Evolutionary conservation across 2,888 invertebrate genomes (phyloP).

Genomic region (Blomia tropicalis): DNA sequence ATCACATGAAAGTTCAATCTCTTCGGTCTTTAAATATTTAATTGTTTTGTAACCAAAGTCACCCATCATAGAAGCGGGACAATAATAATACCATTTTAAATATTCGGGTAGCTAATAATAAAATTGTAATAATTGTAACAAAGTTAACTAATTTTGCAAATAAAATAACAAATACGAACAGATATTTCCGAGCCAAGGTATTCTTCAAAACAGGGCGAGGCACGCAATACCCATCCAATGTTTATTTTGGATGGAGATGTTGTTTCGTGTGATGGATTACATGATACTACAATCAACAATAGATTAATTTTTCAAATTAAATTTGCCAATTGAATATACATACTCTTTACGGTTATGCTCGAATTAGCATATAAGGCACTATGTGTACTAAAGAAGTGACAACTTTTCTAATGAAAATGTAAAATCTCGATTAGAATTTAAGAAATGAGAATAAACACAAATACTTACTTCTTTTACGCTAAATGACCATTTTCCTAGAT

Average conservation of each 20-base stretch:
- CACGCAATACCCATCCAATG: slow-evolving; percentile 28
- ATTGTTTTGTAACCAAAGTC: slow-evolving; percentile 24
- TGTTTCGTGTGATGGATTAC: slow-evolving; percentile 23
- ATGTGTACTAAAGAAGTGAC: slow-evolving; percentile 27
- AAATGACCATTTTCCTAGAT: slow-evolving; percentile 29
- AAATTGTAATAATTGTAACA: slow-evolving; percentile 4
- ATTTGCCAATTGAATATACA: background rate
- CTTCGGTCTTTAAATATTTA: slow-evolving; percentile 24
- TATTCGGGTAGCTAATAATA: slow-evolving; percentile 26
- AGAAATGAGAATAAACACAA: background rate
- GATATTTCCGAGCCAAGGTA: slow-evolving; percentile 28
- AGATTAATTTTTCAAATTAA: background rate
- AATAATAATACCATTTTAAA: slow-evolving; percentile 25
- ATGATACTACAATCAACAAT: slow-evolving; percentile 26
- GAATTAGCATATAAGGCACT: slow-evolving; percentile 29
- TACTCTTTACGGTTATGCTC: slow-evolving; percentile 27
- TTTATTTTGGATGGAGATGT: slow-evolving; percentile 23
- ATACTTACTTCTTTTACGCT: slow-evolving; percentile 23
- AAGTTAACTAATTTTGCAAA: slow-evolving; percentile 9
- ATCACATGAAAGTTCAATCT: slow-evolving; percentile 21
- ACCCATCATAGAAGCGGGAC: slow-evolving; percentile 23
- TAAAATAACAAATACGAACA: slow-evolving; percentile 16
- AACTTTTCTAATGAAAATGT: slow-evolving; percentile 20
- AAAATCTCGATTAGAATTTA: background rate
- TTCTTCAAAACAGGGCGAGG: slow-evolving; percentile 30